A percentile compares a stretch with the other conserved stretches of the same genome.
phyloP scores from a whole-genome alignment of 2,888 invertebrate genomes.

The Drosophila algonquin region DNA sequence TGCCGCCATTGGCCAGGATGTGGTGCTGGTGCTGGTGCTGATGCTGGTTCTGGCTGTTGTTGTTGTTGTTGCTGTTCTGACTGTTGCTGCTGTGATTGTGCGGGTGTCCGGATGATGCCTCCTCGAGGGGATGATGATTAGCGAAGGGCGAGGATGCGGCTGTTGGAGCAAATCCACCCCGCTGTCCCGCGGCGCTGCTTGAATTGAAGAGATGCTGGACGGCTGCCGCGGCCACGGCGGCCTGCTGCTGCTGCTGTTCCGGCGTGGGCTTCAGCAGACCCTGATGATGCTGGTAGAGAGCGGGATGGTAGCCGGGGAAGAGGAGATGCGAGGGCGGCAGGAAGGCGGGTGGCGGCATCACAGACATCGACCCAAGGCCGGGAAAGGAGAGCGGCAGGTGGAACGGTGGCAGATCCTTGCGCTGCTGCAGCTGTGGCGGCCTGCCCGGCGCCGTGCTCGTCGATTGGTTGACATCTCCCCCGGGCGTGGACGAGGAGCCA shows the following conservation, averaged over 20 bases:
- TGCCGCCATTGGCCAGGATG: constrained; percentile 84
- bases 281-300: constrained; percentile 85
- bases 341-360: constrained; percentile 87
- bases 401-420: constrained; percentile 85
- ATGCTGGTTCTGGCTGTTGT: constrained; percentile 83
- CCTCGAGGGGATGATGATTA: constrained; percentile 33
- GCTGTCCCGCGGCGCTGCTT: constrained; percentile 59
- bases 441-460: constrained; percentile 52
- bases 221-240: constrained; percentile 78
- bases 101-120: constrained; percentile 15
- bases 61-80: constrained; percentile 77
- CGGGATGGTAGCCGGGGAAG: constrained; percentile 87
- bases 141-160: constrained; percentile 46
- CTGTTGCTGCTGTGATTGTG: constrained; percentile 84
- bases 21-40: constrained; percentile 85
- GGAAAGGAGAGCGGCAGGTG: constrained; percentile 87
- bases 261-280: constrained; percentile 82
- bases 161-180: constrained; percentile 53
- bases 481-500: not conserved
- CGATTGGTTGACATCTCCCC: constrained; percentile 40
- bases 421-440: constrained; percentile 83
- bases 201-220: constrained; percentile 81
- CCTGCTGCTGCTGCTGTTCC: constrained; percentile 81
- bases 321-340: constrained; percentile 86
- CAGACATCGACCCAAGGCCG: constrained; percentile 86